Evolutionary conservation across 1,140 invertebrate genomes (phyloP), one percentile per base, ranked within the genome.

Genomic region (Zaprionus vittiger): DNA sequence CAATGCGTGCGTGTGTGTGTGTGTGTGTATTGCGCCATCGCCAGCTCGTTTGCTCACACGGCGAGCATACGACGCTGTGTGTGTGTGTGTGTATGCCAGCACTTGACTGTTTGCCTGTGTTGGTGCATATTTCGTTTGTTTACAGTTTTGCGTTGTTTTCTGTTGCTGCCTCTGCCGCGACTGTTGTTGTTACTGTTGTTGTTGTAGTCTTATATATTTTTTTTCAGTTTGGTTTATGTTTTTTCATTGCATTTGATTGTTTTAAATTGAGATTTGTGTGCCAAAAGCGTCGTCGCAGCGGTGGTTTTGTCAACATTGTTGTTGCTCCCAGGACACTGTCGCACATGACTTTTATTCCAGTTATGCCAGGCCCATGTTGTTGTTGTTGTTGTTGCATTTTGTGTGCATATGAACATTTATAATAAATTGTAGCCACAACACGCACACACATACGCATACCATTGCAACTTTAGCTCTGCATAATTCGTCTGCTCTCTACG

Each of bases 261-360:
- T 87, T 89, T 87, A 87, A 87, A 87, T 83, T 87, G 66, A 89
- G 78, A 87, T 87, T 89, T 87, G 84, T 87, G 78, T 80, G 74
- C 74, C 75, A 89, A 79, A 82, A 80, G 74, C 74, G 66, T 54
- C 71, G 66, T 54, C 64, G 66, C 73, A 69, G 47, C 49, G 41
- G 75, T 61, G 55, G 57, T 34, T 14, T 77, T 79, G 65, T 52
- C 34, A 37, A 72, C 41, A 60, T 52, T 68, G 57, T 62, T 47
- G 65, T 37, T 68, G 65, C 34, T 64, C 54, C 60, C 72, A 74
- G 73, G 68, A 71, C 73, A 71, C 47, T 4, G 31, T 34, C 28
- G 56, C 44, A 62, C 26, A 63, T 63, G 49, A 69, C 49, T 55
- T 69, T 61, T 52, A 56, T 68, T 54, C n/a, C 41, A 62, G 64